These are phyloP conservation scores for Lomographa bimaculata DNA, from an alignment of 2,888 invertebrate genomes.

Conservation along the genomic window DNA sequence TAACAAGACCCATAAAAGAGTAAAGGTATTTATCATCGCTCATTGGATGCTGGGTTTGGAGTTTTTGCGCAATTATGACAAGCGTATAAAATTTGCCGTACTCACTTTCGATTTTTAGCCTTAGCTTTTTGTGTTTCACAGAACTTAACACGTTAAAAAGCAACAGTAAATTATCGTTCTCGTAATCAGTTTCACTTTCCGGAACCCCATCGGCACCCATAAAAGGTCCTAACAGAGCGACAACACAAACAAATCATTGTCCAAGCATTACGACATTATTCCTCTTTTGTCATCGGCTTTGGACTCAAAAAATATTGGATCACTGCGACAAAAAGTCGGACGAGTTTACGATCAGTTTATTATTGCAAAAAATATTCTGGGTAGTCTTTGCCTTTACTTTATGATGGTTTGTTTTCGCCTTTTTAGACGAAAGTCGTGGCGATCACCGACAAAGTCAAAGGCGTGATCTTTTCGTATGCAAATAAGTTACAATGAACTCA, in stretches of 20 bases:
- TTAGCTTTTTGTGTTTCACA: slow-evolving; percentile 11
- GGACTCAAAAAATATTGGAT: slow-evolving; percentile 52
- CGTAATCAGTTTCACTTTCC: slow-evolving; percentile 38
- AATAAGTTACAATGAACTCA: slow-evolving; percentile 75
- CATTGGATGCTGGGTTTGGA: too few species aligned
- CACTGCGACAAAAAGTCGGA: slow-evolving; percentile 51
- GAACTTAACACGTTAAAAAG: slow-evolving; percentile 29
- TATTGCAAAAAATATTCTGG: slow-evolving; percentile 71
- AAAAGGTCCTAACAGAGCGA: slow-evolving; percentile 43
- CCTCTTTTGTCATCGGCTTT: slow-evolving; percentile 48
- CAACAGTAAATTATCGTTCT: slow-evolving; percentile 41
- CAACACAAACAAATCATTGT: slow-evolving; percentile 64
- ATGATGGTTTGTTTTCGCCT: slow-evolving; percentile 60
- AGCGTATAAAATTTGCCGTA: slow-evolving; percentile 11
- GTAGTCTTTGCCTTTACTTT: slow-evolving; percentile 52
- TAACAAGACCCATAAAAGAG: too few species aligned
- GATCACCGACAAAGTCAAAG: slow-evolving; percentile 64
- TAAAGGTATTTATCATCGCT: too few species aligned
- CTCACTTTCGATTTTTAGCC: slow-evolving; percentile 13
- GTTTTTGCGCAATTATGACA: slow-evolving; percentile 4
- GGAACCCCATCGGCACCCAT: slow-evolving; percentile 49
- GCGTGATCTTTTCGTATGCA: slow-evolving; percentile 72
- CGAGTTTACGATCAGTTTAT: slow-evolving; percentile 64
- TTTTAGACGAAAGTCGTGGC: slow-evolving; percentile 66
- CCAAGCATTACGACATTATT: slow-evolving; percentile 66